Evolutionary conservation across 1,140 invertebrate species (phyloP).

Genomic region (Rhyzopertha dominica): DNA sequence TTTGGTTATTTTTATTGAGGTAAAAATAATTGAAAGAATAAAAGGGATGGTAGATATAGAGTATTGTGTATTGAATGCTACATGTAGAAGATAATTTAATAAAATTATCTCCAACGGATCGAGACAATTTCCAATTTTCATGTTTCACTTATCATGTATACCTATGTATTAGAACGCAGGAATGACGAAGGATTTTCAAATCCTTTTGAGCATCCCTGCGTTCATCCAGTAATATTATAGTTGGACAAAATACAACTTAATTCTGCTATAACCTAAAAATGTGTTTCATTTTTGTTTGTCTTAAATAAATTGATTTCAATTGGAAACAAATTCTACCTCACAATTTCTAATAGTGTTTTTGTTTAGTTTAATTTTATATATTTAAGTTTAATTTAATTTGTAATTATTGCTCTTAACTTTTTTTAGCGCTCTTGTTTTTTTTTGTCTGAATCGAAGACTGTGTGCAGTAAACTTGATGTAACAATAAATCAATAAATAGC

Average conservation of each 20-base stretch:
- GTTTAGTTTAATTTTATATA: conserved; percentile 1
- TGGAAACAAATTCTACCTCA: conserved; percentile 24
- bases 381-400: conserved; percentile 15
- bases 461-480: conserved; percentile 12
- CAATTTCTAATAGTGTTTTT: conserved; percentile 15
- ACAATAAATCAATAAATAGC: conserved; percentile 2
- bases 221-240: not conserved
- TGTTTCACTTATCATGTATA: conserved; percentile 13
- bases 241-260: conserved; percentile 1
- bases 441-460: conserved; percentile 24
- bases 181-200: not conserved
- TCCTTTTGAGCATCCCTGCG: not conserved
- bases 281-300: not conserved
- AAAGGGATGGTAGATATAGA: conserved; percentile 19
- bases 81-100: conserved; percentile 2
- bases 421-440: conserved; percentile 19
- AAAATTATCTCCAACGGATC: conserved; percentile 11
- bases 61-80: conserved; percentile 13
- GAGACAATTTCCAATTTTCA: conserved; percentile 21
- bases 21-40: not conserved
- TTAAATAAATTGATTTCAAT: conserved; percentile 13
- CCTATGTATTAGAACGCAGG: conserved; percentile 12
- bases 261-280: conserved; percentile 4
- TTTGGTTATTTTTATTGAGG: conserved; percentile 5
- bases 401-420: conserved; percentile 14